Percentiles rank a stretch among this genome's conserved stretches.
These are phyloP conservation scores for Aphidius gifuensis DNA, from an alignment of 1,140 invertebrate genomes.

Conservation along the genomic window DNA sequence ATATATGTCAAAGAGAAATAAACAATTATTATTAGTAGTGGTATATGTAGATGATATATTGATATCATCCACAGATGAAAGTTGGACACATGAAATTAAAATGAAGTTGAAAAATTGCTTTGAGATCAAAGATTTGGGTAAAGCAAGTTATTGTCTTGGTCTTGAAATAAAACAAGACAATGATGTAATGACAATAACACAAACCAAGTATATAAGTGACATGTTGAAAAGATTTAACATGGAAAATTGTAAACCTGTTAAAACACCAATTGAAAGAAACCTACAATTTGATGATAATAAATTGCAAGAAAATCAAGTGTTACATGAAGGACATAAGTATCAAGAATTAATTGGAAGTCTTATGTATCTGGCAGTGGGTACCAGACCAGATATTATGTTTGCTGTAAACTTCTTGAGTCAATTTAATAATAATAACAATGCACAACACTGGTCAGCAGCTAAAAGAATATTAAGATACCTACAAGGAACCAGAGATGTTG, in stretches of 20 bases:
- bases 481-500: not conserved
- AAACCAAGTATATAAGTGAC: slow-evolving; percentile 20
- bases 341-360: slow-evolving; percentile 45
- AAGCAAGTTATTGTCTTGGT: slow-evolving; percentile 10
- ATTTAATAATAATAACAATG: slow-evolving; percentile 29
- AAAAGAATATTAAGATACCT: slow-evolving; percentile 24
- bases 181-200: slow-evolving; percentile 8
- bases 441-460: slow-evolving; percentile 26
- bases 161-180: slow-evolving; percentile 14
- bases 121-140: slow-evolving; percentile 22
- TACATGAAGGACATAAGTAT: slow-evolving; percentile 26
- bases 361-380: slow-evolving; percentile 47
- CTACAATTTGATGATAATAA: slow-evolving; percentile 10
- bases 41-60: slow-evolving; percentile 27
- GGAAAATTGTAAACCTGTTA: slow-evolving; percentile 29
- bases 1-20: slow-evolving; percentile 7
- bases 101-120: slow-evolving; percentile 13
- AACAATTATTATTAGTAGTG: not conserved
- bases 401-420: slow-evolving; percentile 38
- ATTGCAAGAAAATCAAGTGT: slow-evolving; percentile 13
- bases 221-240: slow-evolving; percentile 20
- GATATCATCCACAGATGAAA: slow-evolving; percentile 10
- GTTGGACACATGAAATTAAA: slow-evolving; percentile 16
- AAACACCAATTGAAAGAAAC: slow-evolving; percentile 30
- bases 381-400: slow-evolving; percentile 52